phyloP scores from a whole-genome alignment of 2,797 vertebrate species.

The Phoebastria nigripes region DNA sequence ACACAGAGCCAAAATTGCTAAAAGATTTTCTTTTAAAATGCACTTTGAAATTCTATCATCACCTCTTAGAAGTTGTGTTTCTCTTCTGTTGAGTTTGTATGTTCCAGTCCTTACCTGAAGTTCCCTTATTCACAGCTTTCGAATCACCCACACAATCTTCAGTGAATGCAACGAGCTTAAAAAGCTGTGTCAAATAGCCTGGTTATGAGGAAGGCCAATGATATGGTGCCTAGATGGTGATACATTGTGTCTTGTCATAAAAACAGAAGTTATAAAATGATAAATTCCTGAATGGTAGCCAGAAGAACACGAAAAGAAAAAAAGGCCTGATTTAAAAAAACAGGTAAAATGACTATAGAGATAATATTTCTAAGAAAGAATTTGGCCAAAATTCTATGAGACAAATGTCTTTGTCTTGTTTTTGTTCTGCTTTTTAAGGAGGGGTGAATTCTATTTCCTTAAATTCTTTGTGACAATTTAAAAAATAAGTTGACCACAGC shows the following conservation, averaged over 20 bases:
- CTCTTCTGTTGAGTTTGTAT: not conserved
- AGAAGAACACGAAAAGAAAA: not conserved
- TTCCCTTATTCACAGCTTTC: not conserved
- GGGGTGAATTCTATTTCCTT: not conserved
- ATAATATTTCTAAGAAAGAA: not conserved
- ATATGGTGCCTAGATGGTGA: not conserved
- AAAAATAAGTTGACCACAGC: not conserved
- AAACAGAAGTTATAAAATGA: not conserved
- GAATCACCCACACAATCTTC: not conserved
- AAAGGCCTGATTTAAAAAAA: not conserved
- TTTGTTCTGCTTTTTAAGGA: not conserved
- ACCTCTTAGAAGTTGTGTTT: not conserved
- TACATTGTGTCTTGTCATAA: not conserved
- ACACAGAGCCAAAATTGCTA: not conserved
- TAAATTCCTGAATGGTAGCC: conserved; percentile 5
- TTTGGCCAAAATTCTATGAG: not conserved
- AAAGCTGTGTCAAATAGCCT: not conserved
- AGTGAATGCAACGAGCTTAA: not conserved
- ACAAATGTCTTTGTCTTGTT: not conserved
- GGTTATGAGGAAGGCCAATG: not conserved
- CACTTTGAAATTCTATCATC: not conserved
- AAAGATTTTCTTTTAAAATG: not conserved
- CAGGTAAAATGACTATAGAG: not conserved
- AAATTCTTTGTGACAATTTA: not conserved
- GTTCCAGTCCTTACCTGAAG: not conserved